These are phyloP conservation scores for Lagodon rhomboides DNA, from an alignment of 2,797 vertebrate genomes.

Conservation along the genomic window DNA sequence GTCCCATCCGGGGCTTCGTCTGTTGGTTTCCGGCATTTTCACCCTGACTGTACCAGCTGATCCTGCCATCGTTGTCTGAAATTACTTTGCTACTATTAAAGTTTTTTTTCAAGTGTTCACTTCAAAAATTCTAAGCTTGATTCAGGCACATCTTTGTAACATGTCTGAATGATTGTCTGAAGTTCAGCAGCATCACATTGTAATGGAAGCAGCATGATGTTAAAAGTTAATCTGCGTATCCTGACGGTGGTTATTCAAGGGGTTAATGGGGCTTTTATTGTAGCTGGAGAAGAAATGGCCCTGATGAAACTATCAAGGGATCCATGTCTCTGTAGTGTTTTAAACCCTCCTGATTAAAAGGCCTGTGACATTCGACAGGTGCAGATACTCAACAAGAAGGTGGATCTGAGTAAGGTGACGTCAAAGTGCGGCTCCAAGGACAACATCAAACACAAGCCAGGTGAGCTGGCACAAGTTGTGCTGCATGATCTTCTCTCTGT, in stretches of 20 bases:
- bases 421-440: slow-evolving; percentile 96
- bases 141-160: not conserved
- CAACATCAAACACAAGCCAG: slow-evolving; percentile 95
- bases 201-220: not conserved
- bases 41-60: not conserved
- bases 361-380: slow-evolving; percentile 81
- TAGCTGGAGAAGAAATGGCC: slow-evolving; percentile 3
- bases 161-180: not conserved
- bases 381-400: slow-evolving; percentile 95
- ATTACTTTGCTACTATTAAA: not conserved
- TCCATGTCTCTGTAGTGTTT: not conserved
- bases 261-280: not conserved
- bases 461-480: slow-evolving; percentile 75
- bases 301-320: not conserved
- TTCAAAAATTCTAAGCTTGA: not conserved
- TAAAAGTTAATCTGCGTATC: not conserved
- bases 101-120: not conserved
- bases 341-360: not conserved
- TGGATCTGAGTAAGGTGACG: slow-evolving; percentile 94
- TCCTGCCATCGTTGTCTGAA: not conserved
- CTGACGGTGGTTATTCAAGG: not conserved
- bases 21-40: not conserved
- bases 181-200: not conserved
- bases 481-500: not conserved
- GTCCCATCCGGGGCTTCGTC: slow-evolving; percentile 4